Conservation (phyloP, 2,888 invertebrate species). For the Agrotis segetum region DNA sequence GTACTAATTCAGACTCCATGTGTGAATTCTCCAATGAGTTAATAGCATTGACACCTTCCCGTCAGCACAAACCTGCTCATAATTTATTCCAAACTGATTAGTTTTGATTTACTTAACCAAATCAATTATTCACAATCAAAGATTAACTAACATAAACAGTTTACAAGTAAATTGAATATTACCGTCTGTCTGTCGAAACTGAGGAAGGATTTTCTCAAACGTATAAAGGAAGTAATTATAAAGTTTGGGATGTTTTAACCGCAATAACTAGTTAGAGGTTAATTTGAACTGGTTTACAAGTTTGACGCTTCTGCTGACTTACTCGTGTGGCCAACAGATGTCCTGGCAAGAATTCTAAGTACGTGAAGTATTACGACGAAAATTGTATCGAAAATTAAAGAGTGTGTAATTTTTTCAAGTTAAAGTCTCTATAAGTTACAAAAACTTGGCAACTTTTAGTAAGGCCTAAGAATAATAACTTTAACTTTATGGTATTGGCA, state of each 20-base stretch:
- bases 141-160: constrained; percentile 37
- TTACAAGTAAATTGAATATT: constrained; percentile 31
- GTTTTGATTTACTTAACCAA: constrained; percentile 15
- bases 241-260: constrained; percentile 45
- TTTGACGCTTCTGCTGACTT: not conserved
- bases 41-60: constrained; percentile 3
- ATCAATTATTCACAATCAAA: constrained; percentile 37
- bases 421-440: too few relatives aligned
- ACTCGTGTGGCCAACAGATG: not conserved
- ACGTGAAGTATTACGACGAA: too few relatives aligned
- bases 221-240: constrained; percentile 36
- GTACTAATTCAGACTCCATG: too few relatives aligned
- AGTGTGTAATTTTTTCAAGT: too few relatives aligned
- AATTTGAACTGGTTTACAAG: constrained; percentile 19
- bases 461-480: too few relatives aligned
- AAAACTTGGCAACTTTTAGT: too few relatives aligned
- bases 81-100: constrained; percentile 21
- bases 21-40: not conserved
- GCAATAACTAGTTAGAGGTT: constrained; percentile 24
- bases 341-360: too few relatives aligned
- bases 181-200: constrained; percentile 22
- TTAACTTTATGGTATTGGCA: too few relatives aligned
- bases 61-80: not conserved
- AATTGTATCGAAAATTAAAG: too few relatives aligned
- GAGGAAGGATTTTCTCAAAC: constrained; percentile 17